Percentiles rank a stretch among this genome's conserved stretches.
Evolutionary conservation across 2,797 vertebrate genomes (phyloP).

Genomic region (Notamacropus eugenii): DNA sequence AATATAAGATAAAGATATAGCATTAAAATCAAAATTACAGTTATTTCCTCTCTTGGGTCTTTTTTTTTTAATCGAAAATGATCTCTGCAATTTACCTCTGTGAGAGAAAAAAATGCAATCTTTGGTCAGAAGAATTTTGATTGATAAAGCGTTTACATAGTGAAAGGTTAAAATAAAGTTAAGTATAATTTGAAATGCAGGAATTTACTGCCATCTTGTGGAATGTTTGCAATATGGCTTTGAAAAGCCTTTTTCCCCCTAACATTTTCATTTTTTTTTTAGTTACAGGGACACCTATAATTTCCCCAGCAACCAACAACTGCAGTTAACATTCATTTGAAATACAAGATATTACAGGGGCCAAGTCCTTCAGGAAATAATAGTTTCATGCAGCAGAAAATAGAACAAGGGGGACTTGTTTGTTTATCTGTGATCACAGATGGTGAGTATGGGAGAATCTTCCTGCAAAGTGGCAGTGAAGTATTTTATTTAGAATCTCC

Average conservation of each 20-base stretch:
- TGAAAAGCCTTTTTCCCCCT: slow-evolving; percentile 5
- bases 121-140: slow-evolving; percentile 70
- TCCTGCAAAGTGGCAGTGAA: slow-evolving; percentile 21
- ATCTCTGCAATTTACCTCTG: slow-evolving; percentile 58
- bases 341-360: slow-evolving; percentile 37
- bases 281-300: slow-evolving; percentile 44
- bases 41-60: slow-evolving; percentile 41
- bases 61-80: slow-evolving; percentile 44
- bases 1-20: slow-evolving; percentile 45
- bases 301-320: slow-evolving; percentile 34
- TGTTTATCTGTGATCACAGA: slow-evolving; percentile 16
- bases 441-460: neutral
- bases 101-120: slow-evolving; percentile 69
- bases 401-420: neutral
- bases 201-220: slow-evolving; percentile 89
- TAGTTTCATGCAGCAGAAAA: neutral
- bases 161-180: slow-evolving; percentile 57
- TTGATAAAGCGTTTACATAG: slow-evolving; percentile 71
- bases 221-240: slow-evolving; percentile 20
- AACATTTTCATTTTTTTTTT: neutral
- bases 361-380: neutral
- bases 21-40: slow-evolving; percentile 55
- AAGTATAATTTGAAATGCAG: slow-evolving; percentile 73
- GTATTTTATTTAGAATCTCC: slow-evolving; percentile 45
- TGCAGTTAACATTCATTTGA: slow-evolving; percentile 6